Conservation (phyloP, 2,888 invertebrate genomes). For the Chloromyia formosa region DNA sequence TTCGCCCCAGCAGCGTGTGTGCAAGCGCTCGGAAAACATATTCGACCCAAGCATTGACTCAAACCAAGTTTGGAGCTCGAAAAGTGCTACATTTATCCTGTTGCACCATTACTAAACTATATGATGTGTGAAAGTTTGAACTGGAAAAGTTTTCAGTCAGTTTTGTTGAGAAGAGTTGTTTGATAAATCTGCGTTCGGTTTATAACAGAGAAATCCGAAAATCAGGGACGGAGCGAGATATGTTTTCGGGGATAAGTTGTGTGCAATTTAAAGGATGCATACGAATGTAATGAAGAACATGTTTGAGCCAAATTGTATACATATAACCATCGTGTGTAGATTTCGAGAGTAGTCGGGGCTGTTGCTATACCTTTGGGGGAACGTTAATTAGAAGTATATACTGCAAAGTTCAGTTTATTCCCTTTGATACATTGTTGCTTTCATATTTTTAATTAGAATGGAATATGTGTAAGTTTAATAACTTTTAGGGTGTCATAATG, state of each 20-base stretch:
- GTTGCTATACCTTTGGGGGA: neutral
- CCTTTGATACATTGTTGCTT: neutral
- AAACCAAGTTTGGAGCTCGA: too few relatives aligned
- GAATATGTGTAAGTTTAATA: too few relatives aligned
- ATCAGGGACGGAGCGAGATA: neutral
- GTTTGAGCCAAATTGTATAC: neutral
- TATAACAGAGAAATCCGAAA: conserved; percentile 15
- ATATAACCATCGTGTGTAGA: neutral
- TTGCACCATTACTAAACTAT: too few relatives aligned
- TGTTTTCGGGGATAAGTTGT: conserved; percentile 5
- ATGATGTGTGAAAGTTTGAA: too few relatives aligned
- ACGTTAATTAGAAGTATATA: neutral
- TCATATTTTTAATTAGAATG: neutral
- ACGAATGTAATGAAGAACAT: neutral
- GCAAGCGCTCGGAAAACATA: too few relatives aligned
- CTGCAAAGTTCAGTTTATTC: neutral
- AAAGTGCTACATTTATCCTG: too few relatives aligned
- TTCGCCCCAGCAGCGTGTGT: neutral
- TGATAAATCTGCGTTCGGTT: conserved; percentile 9
- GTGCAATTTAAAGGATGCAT: neutral
- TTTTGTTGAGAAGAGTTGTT: conserved; percentile 1
- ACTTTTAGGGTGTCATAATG: too few relatives aligned
- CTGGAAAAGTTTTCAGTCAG: conserved; percentile 3
- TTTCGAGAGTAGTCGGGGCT: neutral
- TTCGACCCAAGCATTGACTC: too few relatives aligned